These are phyloP conservation scores for Morpho achilles DNA, from an alignment of 2,888 invertebrate genomes.

Conservation along the genomic window DNA sequence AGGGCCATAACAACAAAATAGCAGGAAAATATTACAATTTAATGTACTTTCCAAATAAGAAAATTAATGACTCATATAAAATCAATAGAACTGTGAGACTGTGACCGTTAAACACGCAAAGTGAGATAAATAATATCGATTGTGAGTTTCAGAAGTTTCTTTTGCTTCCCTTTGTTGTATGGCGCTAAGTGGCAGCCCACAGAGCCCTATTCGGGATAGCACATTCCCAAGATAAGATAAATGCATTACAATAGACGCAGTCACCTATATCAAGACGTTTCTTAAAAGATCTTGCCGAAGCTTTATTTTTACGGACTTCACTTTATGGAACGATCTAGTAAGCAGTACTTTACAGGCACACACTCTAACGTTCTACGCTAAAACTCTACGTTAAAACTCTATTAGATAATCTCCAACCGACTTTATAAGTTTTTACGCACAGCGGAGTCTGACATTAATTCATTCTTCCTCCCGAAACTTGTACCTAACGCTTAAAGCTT, in stretches of 20 bases:
- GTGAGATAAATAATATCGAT: constrained; percentile 60
- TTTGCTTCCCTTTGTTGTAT: constrained; percentile 49
- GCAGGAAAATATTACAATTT: background rate
- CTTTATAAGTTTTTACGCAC: too few species aligned
- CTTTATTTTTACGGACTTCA: too few species aligned
- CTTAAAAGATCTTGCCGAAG: too few species aligned
- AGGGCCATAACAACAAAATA: too few species aligned
- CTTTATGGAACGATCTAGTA: too few species aligned
- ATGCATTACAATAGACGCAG: constrained; percentile 62
- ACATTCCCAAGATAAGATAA: constrained; percentile 73
- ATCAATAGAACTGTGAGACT: constrained; percentile 5
- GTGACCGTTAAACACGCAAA: constrained; percentile 30
- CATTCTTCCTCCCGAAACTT: too few species aligned
- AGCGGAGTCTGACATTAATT: too few species aligned
- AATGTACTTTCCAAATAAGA: background rate
- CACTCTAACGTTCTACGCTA: too few species aligned
- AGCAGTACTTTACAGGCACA: too few species aligned
- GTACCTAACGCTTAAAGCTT: too few species aligned
- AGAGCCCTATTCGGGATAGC: constrained; percentile 54
- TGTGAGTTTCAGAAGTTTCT: constrained; percentile 48
- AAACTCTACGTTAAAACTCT: too few species aligned
- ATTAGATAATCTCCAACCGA: too few species aligned
- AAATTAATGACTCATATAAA: constrained; percentile 12
- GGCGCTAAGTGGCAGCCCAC: constrained; percentile 65
- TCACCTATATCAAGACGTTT: constrained; percentile 40